phyloP scores from a whole-genome alignment of 2,888 invertebrate species.

The Laspeyria flexula region DNA sequence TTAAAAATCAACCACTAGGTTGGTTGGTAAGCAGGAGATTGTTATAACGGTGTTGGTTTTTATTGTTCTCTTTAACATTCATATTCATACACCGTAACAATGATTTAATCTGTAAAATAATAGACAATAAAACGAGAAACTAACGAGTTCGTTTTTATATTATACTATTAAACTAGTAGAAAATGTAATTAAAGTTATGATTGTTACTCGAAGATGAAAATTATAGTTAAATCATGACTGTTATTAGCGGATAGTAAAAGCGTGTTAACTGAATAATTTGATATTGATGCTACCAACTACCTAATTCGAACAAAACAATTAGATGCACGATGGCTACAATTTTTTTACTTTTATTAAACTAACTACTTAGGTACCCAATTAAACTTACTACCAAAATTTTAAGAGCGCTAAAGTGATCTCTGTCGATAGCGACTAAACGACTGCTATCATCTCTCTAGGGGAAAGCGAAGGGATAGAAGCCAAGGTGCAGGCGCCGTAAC shows the following conservation, averaged over 20 bases:
- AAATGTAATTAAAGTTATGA: constrained; percentile 8
- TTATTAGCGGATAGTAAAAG: constrained; percentile 1
- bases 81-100: constrained; percentile 33
- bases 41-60: constrained; percentile 27
- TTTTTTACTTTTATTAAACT: too few relatives aligned
- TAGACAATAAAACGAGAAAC: constrained; percentile 33
- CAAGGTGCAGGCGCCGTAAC: too few relatives aligned
- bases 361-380: too few relatives aligned
- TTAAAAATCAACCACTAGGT: constrained; percentile 14
- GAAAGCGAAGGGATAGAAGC: too few relatives aligned
- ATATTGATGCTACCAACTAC: background rate
- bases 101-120: constrained; percentile 44
- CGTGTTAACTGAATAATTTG: constrained; percentile 1
- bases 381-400: too few relatives aligned
- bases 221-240: constrained; percentile 14
- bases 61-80: constrained; percentile 26
- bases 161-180: constrained; percentile 1
- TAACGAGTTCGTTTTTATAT: constrained; percentile 32
- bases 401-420: too few relatives aligned
- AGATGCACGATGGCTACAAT: too few relatives aligned
- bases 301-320: too few relatives aligned
- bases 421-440: too few relatives aligned
- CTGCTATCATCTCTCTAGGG: too few relatives aligned
- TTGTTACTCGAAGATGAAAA: constrained; percentile 12
- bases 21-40: constrained; percentile 16